These are phyloP conservation scores for Helicolenus hilgendorfi DNA, from an alignment of 2,797 vertebrate species.

Conservation along the genomic window DNA sequence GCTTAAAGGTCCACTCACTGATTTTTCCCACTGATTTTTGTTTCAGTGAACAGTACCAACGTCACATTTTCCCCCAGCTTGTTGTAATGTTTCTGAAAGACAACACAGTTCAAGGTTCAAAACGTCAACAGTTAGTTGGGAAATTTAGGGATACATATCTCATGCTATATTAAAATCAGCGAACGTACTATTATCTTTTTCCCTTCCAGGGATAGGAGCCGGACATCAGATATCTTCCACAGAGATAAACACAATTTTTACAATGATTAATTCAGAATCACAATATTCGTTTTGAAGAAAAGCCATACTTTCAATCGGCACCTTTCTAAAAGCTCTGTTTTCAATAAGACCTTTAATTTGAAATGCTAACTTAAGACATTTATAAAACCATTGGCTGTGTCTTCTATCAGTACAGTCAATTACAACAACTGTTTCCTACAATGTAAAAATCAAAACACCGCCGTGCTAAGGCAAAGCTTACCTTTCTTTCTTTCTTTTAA, in stretches of 20 bases:
- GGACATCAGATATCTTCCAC: too few relatives aligned
- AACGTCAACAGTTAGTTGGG: not conserved
- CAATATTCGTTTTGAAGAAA: too few relatives aligned
- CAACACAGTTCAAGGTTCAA: not conserved
- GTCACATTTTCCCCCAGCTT: too few relatives aligned
- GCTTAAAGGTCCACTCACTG: not conserved
- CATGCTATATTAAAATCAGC: not conserved
- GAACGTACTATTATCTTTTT: not conserved
- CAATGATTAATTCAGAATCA: too few relatives aligned
- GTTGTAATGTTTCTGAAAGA: not conserved
- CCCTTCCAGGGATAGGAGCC: not conserved
- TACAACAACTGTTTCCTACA: not conserved
- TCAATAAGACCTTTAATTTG: not conserved
- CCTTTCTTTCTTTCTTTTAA: slow-evolving; percentile 25
- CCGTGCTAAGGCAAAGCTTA: not conserved
- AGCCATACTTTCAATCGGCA: too few relatives aligned
- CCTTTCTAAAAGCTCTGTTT: too few relatives aligned
- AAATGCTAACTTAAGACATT: not conserved
- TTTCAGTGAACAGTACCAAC: not conserved
- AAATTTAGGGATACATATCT: not conserved
- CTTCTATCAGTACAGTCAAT: not conserved
- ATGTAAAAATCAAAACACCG: not conserved
- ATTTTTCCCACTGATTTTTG: not conserved
- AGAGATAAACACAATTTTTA: too few relatives aligned
- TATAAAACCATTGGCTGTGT: not conserved